A percentile compares a stretch with the other conserved stretches of the same genome.
Conservation (phyloP, 2,797 vertebrate genomes). For the Strix occidentalis region DNA sequence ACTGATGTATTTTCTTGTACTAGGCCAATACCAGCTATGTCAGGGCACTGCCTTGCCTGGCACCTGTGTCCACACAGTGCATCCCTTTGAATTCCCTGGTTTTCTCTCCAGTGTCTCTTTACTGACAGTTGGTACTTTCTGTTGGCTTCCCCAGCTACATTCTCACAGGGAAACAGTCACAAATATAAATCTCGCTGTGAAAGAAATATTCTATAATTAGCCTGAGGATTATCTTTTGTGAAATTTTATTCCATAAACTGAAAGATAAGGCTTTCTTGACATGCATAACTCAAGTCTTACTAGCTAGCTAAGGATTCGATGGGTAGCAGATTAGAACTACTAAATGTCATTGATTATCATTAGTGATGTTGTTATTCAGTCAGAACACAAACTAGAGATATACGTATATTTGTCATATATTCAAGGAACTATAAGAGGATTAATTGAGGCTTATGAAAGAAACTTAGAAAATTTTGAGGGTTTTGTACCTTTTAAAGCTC, state of each 20-base stretch:
- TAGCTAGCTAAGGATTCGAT: not conserved
- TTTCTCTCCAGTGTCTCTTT: not conserved
- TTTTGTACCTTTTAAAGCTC: not conserved
- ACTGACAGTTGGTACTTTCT: not conserved
- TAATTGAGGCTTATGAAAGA: not conserved
- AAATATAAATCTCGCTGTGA: not conserved
- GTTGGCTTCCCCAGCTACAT: not conserved
- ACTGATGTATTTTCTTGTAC: not conserved
- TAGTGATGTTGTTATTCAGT: not conserved
- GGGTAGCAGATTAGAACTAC: not conserved
- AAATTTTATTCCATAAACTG: not conserved
- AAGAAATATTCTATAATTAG: not conserved
- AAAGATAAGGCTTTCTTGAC: not conserved
- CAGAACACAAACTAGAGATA: not conserved
- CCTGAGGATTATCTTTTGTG: not conserved
- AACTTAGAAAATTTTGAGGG: not conserved
- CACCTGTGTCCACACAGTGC: accelerated
- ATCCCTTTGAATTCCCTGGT: not conserved
- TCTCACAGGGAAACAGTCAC: not conserved
- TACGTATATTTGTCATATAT: not conserved
- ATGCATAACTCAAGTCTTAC: not conserved
- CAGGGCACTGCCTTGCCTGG: not conserved
- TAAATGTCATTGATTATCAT: not conserved
- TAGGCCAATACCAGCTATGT: not conserved
- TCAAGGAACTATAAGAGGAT: not conserved